phyloP scores from a whole-genome alignment of 2,113 vertebrate species.

The Thomomys bottae region DNA sequence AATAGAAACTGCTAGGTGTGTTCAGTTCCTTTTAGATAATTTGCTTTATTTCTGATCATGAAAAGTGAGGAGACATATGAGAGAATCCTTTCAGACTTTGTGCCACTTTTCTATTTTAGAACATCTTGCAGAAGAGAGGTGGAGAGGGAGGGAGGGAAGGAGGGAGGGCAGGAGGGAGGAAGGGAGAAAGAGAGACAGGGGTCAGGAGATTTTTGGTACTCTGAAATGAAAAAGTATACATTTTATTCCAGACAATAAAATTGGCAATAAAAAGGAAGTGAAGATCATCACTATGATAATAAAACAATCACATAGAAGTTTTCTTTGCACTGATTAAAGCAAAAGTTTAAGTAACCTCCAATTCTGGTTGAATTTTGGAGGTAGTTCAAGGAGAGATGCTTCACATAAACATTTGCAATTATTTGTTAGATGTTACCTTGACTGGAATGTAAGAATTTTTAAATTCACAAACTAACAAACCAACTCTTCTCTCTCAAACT shows the following conservation, averaged over 20 bases:
- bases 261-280: background rate
- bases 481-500: background rate
- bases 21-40: background rate
- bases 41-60: background rate
- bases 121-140: background rate
- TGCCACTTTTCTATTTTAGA: background rate
- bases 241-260: background rate
- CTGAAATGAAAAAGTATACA: background rate
- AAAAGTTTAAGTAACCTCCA: background rate
- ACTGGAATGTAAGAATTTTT: background rate
- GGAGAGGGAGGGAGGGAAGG: background rate
- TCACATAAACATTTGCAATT: background rate
- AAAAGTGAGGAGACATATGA: background rate
- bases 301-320: background rate
- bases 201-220: background rate
- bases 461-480: background rate
- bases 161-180: background rate
- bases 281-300: background rate
- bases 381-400: background rate
- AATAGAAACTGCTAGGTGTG: background rate
- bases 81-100: background rate
- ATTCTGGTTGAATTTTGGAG: background rate
- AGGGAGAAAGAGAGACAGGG: no score
- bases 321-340: background rate
- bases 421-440: background rate